Percentiles rank a stretch among this genome's conserved stretches.
These are phyloP conservation scores for Anser brachyrhynchus DNA, from an alignment of 2,113 vertebrate genomes.

Conservation along the genomic window DNA sequence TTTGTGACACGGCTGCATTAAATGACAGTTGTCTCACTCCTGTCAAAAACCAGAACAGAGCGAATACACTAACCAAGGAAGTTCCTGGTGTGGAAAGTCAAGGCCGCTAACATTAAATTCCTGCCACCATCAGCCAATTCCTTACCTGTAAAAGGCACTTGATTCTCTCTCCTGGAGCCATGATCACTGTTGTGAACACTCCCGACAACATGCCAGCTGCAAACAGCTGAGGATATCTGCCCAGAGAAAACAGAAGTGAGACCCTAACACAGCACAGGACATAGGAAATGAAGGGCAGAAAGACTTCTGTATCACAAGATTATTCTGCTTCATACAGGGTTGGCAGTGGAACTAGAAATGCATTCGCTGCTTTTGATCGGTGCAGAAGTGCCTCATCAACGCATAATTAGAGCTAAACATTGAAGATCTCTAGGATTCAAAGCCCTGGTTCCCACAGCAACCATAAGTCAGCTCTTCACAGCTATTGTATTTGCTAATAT, in stretches of 20 bases:
- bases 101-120: not conserved
- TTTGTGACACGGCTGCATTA: not conserved
- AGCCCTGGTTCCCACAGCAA: slow-evolving; percentile 31
- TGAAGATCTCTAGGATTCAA: not conserved
- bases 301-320: not conserved
- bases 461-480: not conserved
- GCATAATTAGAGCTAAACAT: not conserved
- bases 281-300: not conserved
- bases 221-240: slow-evolving; percentile 94
- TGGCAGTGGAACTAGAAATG: not conserved
- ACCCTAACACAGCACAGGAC: not conserved
- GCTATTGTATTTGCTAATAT: not conserved
- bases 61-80: not conserved
- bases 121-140: not conserved
- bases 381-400: not conserved
- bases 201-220: slow-evolving; percentile 96
- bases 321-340: not conserved
- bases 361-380: not conserved
- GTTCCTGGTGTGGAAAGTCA: not conserved
- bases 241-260: slow-evolving; percentile 43
- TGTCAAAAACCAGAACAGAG: slow-evolving; percentile 6
- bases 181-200: slow-evolving; percentile 95
- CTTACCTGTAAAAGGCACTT: slow-evolving; percentile 97
- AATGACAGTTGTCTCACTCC: not conserved
- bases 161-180: slow-evolving; percentile 97